Evolutionary conservation across 1,140 invertebrate genomes (phyloP), one percentile per base, ranked within the genome.

Genomic region (Zaprionus tsacasi): DNA sequence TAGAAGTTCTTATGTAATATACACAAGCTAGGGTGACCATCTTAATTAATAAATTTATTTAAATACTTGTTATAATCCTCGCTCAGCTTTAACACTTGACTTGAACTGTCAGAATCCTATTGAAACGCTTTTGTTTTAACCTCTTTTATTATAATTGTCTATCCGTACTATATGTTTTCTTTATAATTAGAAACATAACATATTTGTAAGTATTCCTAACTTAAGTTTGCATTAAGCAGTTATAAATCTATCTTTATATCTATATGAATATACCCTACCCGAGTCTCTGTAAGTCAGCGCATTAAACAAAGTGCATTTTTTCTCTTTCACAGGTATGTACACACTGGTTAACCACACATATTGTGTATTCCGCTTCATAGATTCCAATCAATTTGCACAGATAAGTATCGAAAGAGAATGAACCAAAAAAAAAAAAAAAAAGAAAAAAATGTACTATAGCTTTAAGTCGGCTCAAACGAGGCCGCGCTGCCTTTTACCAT

Each of bases 361-460:
- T 21, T 21, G 21, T 63, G 10, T 45, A 35, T 30, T 30, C 57
- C 36, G 54, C n/a, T n/a, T 4, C 10, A 11, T 27, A 13, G 13
- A 52, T 25, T 38, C 52, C 38, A 70, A 10, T 40, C 58, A 60
- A 60, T 65, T 45, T 78, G 21, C 70, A 73, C 65, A 74, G 81
- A 83, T 85, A 85, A 83, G 81, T 83, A 83, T 65, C 63, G 63
- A 73, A 74, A 57, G 72, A 48, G 38, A 64, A 40, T 52, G 36
- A 60, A n/a, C n/a, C n/a, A n/a, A n/a, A n/a, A n/a, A n/a, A n/a
- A n/a, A n/a, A n/a, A n/a, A n/a, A n/a, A n/a, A n/a, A 73, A 43
- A 52, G 58, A 50, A 40, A 55, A 58, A 58, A 50, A 40, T 59
- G 25, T 59, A 57, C 30, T 13, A 38, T 54, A 52, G 64, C 74